Percentiles rank a stretch among this genome's conserved stretches.
Evolutionary conservation across 2,888 invertebrate genomes (phyloP).

Genomic region (Palloptera scutellata): DNA sequence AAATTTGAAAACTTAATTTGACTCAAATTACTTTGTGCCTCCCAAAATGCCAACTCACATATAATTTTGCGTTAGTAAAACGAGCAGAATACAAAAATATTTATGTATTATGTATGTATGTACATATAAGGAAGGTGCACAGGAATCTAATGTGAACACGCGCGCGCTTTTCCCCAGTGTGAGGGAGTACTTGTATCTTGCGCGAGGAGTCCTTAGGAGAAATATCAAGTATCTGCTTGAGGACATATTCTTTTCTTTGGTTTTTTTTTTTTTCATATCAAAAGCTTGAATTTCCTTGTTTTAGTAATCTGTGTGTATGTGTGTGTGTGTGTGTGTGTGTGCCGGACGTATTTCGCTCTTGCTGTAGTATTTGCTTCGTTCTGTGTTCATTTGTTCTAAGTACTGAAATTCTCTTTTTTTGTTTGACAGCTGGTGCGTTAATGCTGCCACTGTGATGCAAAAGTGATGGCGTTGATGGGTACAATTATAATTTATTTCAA

Average conservation of each 20-base stretch:
- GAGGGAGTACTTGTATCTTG: background rate
- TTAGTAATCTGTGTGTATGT: no score
- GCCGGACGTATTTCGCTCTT: no score
- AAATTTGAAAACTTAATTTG: conserved; percentile 47
- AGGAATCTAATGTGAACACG: background rate
- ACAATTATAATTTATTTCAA: conserved; percentile 17
- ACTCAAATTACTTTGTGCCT: conserved; percentile 43
- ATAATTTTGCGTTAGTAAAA: background rate
- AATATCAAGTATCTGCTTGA: conserved; percentile 26
- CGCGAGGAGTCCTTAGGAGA: background rate
- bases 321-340: no score
- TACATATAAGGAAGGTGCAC: background rate
- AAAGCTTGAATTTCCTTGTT: no score
- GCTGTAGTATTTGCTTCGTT: no score
- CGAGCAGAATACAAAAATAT: background rate
- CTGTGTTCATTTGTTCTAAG: no score
- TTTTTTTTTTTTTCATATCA: no score
- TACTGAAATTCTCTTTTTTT: no score
- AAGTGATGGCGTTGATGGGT: no score
- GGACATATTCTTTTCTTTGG: conserved; percentile 21
- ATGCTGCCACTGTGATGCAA: no score
- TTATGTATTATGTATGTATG: background rate
- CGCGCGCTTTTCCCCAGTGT: background rate
- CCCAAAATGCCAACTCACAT: background rate
- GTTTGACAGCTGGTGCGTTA: no score